Base-by-base conservation (phyloP, 1,140 invertebrate genomes). In the Zaprionus africanus region DNA sequence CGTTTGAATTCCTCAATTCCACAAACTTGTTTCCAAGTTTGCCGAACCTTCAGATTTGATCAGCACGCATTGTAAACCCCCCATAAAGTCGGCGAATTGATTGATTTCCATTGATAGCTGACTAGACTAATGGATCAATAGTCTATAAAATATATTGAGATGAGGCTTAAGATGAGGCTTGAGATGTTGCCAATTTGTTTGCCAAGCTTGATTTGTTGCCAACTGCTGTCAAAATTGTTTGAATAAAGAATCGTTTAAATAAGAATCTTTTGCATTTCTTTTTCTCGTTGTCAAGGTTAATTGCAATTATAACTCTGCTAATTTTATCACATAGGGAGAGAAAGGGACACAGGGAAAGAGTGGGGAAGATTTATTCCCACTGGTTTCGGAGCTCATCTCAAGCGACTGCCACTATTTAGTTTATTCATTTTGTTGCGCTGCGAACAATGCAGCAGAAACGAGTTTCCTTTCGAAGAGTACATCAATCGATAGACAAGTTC, bases 331-430 rank as follows among this genome's bases (percentile, higher is more conserved):
- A 26, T 7, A n/a, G 2, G 17, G n/a, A 43, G n/a, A 43, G 41
- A n/a, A n/a, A 7, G 41, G 0, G 2, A 17, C 3, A n/a, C 2
- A 0, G 17, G 41, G 2, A 22, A 22, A n/a, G 41, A 1, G 5
- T 6, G 17, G 13, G n/a, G 4, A 19, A 54, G 68, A 65, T 76
- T 72, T 62, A 72, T 76, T 17, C 7, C 24, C 9, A 6, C 56
- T 5, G 22, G 31, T 36, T 38, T 36, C 7, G 24, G 3, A 13
- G 46, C 13, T 74, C 74, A 78, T 83, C 73, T 62, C 46, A 79
- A 76, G 13, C 26, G 63, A 22, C 43, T 68, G 81, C 80, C 77
- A 57, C 56, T 51, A 65, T 80, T 79, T 65, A 63, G 61, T 66
- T 43, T 43, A 43, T 46, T 46, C 7, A 4, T 7, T 17, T 46